Conservation (phyloP, 2,888 invertebrate species). For the Dromius quadrimaculatus region DNA sequence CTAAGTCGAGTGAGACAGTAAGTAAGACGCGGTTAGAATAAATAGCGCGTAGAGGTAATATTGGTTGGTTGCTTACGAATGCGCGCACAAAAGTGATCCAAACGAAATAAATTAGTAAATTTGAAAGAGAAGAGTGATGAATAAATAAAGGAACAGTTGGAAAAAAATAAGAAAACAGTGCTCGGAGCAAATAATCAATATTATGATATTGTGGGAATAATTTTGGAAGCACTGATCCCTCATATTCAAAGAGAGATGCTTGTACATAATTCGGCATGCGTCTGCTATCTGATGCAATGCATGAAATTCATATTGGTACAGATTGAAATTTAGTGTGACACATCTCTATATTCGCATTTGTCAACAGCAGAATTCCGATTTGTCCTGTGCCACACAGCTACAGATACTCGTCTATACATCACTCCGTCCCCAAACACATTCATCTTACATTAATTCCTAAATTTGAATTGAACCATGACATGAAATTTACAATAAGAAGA, state of each 20-base stretch:
- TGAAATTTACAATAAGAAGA: too few relatives aligned
- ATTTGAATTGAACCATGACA: conserved; percentile 14
- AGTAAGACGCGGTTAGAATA: too few relatives aligned
- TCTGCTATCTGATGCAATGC: conserved; percentile 49
- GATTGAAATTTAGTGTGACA: conserved; percentile 49
- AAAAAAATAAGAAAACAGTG: too few relatives aligned
- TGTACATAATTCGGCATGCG: conserved; percentile 42
- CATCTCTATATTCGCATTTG: conserved; percentile 41
- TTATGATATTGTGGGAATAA: too few relatives aligned
- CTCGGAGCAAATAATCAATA: too few relatives aligned
- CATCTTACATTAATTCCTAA: conserved; percentile 28
- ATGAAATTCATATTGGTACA: conserved; percentile 49
- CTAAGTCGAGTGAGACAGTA: too few relatives aligned
- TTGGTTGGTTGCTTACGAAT: too few relatives aligned
- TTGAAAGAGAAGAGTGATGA: too few relatives aligned
- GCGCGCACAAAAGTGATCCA: too few relatives aligned
- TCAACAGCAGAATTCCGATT: conserved; percentile 43
- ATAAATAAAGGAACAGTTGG: too few relatives aligned
- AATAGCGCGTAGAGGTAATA: too few relatives aligned
- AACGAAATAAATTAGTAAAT: too few relatives aligned
- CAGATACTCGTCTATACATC: conserved; percentile 17
- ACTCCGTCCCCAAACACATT: conserved; percentile 14
- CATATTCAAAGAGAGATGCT: conserved; percentile 25
- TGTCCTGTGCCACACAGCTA: conserved; percentile 22
- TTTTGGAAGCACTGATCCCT: conserved; percentile 12